Percentiles rank a stretch among this genome's conserved stretches.
These are phyloP conservation scores for Lucilia sericata DNA, from an alignment of 1,140 invertebrate genomes.

Conservation along the genomic window DNA sequence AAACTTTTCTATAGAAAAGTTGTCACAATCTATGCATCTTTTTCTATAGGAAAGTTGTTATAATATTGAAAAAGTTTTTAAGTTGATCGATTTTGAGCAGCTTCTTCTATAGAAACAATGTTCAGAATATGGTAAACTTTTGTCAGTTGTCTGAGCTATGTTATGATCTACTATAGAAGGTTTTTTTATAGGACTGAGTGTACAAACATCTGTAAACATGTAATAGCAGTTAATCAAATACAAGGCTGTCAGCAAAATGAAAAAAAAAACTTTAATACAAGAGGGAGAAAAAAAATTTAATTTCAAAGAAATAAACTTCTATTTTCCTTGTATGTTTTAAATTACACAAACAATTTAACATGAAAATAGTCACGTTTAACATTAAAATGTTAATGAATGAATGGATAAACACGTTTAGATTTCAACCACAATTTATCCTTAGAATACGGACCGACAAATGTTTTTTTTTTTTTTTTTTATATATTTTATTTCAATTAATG, in stretches of 20 bases:
- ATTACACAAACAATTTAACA: slow-evolving; percentile 16
- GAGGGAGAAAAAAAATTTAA: neutral
- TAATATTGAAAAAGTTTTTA: too few relatives aligned
- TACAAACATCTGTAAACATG: neutral
- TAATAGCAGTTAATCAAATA: slow-evolving; percentile 8
- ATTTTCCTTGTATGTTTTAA: neutral
- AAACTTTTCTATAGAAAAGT: too few relatives aligned
- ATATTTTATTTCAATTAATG: neutral
- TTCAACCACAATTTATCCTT: slow-evolving; percentile 24
- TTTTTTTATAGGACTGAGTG: neutral
- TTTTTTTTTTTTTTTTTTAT: neutral
- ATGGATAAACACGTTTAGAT: neutral
- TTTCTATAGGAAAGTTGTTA: too few relatives aligned
- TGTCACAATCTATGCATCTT: too few relatives aligned
- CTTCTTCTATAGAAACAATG: too few relatives aligned
- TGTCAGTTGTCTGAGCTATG: too few relatives aligned
- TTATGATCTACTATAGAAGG: neutral
- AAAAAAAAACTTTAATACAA: neutral
- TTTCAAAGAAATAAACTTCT: neutral
- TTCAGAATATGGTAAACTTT: too few relatives aligned
- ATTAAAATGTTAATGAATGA: slow-evolving; percentile 17
- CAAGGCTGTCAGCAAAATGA: neutral
- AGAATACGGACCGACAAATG: neutral
- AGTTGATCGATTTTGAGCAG: too few relatives aligned
- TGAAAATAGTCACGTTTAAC: slow-evolving; percentile 19